Conservation (phyloP, 2,113 vertebrate species). For the Coptodon bakossiorum region DNA sequence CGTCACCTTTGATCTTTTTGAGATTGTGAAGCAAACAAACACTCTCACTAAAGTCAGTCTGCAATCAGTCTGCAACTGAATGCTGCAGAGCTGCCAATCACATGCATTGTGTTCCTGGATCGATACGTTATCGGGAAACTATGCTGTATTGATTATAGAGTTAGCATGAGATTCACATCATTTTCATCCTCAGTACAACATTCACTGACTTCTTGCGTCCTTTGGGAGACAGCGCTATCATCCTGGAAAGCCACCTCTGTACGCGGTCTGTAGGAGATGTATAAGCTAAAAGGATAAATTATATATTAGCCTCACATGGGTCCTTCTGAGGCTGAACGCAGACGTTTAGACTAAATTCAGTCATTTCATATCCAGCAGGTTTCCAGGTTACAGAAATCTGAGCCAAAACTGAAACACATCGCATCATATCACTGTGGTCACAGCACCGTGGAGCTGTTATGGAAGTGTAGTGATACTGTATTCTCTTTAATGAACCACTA, state of each 20-base stretch:
- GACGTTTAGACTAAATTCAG: neutral
- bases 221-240: rapidly evolving
- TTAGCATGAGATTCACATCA: neutral
- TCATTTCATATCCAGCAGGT: neutral
- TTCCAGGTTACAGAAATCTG: neutral
- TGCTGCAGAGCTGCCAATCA: neutral
- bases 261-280: neutral
- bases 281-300: neutral
- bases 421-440: neutral
- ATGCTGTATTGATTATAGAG: rapidly evolving
- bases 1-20: neutral
- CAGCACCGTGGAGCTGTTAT: neutral
- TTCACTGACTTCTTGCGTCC: neutral
- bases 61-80: neutral
- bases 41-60: rapidly evolving
- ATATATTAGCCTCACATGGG: neutral
- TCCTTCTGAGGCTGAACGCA: neutral
- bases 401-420: no score
- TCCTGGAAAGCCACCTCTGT: neutral
- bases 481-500: neutral
- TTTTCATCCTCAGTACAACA: neutral
- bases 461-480: neutral
- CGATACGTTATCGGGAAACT: rapidly evolving
- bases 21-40: neutral
- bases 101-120: neutral